Evolutionary conservation across 2,888 invertebrate species (phyloP), one percentile per base, ranked within the genome.

Genomic region (Drosophila pseudotakahashii): DNA sequence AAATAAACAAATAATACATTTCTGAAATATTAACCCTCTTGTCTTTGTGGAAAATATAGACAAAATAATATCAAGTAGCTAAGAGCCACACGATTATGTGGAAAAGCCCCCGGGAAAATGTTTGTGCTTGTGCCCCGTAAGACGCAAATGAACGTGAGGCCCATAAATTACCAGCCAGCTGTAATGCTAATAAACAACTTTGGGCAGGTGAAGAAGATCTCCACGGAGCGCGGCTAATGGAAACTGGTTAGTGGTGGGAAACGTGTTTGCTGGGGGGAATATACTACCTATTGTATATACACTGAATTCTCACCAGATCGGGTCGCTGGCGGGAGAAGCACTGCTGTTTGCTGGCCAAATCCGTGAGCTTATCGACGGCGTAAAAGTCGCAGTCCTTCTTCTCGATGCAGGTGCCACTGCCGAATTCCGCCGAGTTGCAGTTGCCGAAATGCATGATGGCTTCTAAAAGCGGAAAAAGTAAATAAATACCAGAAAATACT

Each of bases 261-360:
- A 55, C 55, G n/a, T n/a, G 54, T 34, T 55, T 44, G 48, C 7
- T 7, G 26, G 10, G 39, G 30, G 2, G 26, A 26, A 42, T 30
- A 13, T 1, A 1, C 7, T n/a, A 16, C n/a, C 11, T 34, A 23
- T 55, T 34, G 7, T 26, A 26, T 16, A 9, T 42, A 4, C 13
- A 7, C 23, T 10, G 10, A 7, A 10, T 16, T 36, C 78, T 71
- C 62, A 84, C 81, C 85, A 81, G 41, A 6, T 69, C 62, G 1
- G 77, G 79, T 44, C 81, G 47, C 50, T 69, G 67, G 34, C 63
- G 79, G 26, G 81, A 81, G 30, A 23, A 50, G 42, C 81, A 81
- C 14, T 72, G 64, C 0, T 10, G 42, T 11, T 41, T 71, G 48
- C 39, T 63, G 13, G 26, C 63, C 6, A 36, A 36, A 0, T 26